These are phyloP conservation scores for Tonatia bakeri DNA, from an alignment of 2,113 vertebrate species.

Conservation along the genomic window DNA sequence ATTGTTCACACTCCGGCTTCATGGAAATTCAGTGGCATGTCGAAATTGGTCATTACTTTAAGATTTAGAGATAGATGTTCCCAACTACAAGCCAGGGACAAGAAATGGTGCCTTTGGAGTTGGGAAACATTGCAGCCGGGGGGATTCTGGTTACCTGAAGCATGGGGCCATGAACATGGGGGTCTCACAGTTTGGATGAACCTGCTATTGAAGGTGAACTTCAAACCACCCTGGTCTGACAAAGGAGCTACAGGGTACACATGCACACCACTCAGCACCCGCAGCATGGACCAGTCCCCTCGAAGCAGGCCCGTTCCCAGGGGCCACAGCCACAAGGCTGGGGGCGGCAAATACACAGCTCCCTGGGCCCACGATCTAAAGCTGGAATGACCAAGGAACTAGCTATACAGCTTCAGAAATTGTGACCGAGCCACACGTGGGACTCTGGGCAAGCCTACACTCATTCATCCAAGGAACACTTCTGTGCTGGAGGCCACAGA, in stretches of 20 bases:
- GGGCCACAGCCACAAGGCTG: neutral
- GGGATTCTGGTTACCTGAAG: neutral
- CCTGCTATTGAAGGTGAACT: neutral
- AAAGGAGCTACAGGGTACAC: neutral
- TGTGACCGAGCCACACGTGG: neutral
- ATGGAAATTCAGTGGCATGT: neutral
- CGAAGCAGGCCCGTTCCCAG: neutral
- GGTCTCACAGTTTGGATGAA: neutral
- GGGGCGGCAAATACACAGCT: neutral
- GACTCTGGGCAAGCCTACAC: neutral
- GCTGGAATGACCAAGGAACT: neutral
- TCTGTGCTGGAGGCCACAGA: constrained; percentile 44
- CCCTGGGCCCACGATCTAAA: neutral
- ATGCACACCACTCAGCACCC: neutral
- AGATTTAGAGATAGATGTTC: neutral
- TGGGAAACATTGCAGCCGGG: neutral
- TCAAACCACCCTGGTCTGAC: neutral
- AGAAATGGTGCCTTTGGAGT: neutral
- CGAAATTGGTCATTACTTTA: neutral
- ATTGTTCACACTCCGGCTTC: accelerated
- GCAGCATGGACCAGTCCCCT: neutral
- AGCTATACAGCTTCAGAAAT: neutral
- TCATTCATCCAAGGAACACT: neutral
- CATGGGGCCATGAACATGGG: neutral
- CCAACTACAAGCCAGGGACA: neutral